Evolutionary conservation across 2,888 invertebrate species (phyloP), one percentile per base, ranked within the genome.

Genomic region (Rosalia funebris): DNA sequence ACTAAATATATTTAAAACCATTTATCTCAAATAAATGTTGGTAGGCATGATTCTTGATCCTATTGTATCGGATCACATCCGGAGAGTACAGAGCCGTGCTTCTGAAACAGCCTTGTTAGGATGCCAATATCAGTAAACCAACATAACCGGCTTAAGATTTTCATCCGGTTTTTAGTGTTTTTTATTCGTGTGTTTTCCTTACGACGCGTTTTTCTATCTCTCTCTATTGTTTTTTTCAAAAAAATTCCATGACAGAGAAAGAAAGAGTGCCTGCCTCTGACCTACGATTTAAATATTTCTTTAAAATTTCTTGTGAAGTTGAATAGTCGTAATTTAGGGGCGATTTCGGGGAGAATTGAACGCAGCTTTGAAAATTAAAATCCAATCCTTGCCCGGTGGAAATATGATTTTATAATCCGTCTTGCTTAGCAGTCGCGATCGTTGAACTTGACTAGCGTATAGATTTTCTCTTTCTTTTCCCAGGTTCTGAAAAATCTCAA

Each of bases 381-480:
- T n/a, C n/a, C n/a, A n/a, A n/a, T n/a, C n/a, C n/a, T n/a, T n/a
- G n/a, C 56, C 57, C 53, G 55, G 61, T 63, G 54, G 63, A 60
- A 58, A 63, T 60, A 48, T 62, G 61, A 56, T 53, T 53, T 53
- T 42, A 20, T 53, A 41, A 53, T 44, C 39, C 16, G 15, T 39
- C 19, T 36, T 19, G 10, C 32, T 41, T 56, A 46, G 52, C 44
- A 42, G 57, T 62, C 50, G 70, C 75, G 79, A 77, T 75, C 79
- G 71, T 78, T 79, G 79, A 80, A 79, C 79, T 75, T 76, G 73
- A 65, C 65, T 62, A 60, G 68, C 69, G 65, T 64, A 69, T 70
- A 69, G 71, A 77, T 77, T 80, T 80, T 80, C 79, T 77, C 72
- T 78, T 79, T 80, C 78, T 78, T 79, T 78, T 75, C 76, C 74